Evolutionary conservation across 2,888 invertebrate genomes (phyloP).

Genomic region (Dimorphilus gyrociliatus): DNA sequence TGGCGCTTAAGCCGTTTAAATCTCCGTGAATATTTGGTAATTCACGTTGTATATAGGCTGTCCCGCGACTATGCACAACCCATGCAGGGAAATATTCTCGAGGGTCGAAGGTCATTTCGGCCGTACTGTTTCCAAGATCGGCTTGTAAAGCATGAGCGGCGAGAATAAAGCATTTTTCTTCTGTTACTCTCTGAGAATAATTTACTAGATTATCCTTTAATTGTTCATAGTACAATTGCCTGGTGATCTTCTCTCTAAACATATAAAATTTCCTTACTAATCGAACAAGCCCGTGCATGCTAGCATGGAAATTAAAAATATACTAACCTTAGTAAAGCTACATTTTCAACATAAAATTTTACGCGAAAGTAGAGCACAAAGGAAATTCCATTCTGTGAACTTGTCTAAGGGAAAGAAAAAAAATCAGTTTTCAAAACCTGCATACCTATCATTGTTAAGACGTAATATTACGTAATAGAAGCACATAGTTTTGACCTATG

Average conservation of each 20-base stretch:
- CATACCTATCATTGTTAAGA: no score
- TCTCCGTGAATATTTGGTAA: conserved; percentile 64
- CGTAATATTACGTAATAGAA: no score
- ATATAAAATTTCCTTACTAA: conserved; percentile 4
- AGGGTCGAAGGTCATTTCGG: conserved; percentile 53
- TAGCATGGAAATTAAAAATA: neutral
- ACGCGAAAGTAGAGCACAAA: conserved; percentile 80
- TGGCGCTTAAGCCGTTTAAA: conserved; percentile 56
- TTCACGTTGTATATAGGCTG: conserved; percentile 41
- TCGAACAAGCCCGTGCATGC: conserved; percentile 2
- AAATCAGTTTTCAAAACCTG: no score
- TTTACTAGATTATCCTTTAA: conserved; percentile 63
- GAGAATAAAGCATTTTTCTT: conserved; percentile 49
- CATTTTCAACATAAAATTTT: conserved; percentile 83
- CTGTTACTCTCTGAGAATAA: conserved; percentile 39
- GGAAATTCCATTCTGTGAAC: no score
- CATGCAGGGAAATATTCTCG: conserved; percentile 64
- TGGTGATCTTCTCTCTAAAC: conserved; percentile 61
- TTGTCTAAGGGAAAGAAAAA: no score
- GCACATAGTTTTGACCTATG: no score
- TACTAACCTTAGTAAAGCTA: conserved; percentile 57
- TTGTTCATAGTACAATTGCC: conserved; percentile 86
- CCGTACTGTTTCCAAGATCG: conserved; percentile 64
- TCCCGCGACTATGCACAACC: conserved; percentile 39
- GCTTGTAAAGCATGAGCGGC: conserved; percentile 81